Evolutionary conservation across 2,797 vertebrate species (phyloP), one percentile per base, ranked within the genome.

Genomic region (Streptopelia turtur): DNA sequence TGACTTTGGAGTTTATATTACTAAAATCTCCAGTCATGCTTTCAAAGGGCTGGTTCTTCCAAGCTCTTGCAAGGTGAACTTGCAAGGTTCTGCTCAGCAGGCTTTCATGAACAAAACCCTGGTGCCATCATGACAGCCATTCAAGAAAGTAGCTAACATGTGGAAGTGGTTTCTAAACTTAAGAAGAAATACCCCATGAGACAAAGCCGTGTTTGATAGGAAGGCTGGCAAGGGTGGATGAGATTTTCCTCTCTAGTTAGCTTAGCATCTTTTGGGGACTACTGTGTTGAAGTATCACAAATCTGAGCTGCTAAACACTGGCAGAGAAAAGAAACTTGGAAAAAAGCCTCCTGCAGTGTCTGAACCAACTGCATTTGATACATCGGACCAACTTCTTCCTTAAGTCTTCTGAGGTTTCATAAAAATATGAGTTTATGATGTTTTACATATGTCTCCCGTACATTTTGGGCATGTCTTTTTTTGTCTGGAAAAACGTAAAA

Each of bases 141-240:
- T 47, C 16, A 55, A 79, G 39, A 78, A 89, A 79, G 55, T 31
- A 74, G 31, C 35, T 66, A 61, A 21, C 10, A 16, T 14, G 21
- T 76, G 43, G 49, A 75, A 90, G 55, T 27, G 52, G 47, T 50
- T 95, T 92, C 60, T 92, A 72, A 92, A 81, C n/a, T 82, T 72
- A 13, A 9, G 56, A 91, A 70, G 65, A 55, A 92, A n/a, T 50
- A 69, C 47, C n/a, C 43, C 53, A 13, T 0, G 30, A 91, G 70
- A 83, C 33, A 87, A 90, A 84, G 50, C 0, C 0, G 11, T 45
- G 25, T 83, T 89, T 87, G 56, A 66, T 60, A 64, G 82, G 52
- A 85, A 87, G 35, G 28, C 39, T 89, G 68, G 56, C 53, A 85
- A 80, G 89, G 21, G 60, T 41, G 70, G 55, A 82, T 82, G 33